Evolutionary conservation across 2,113 vertebrate species (phyloP), one percentile per base, ranked within the genome.

Genomic region (zebrafish (Danio rerio)): DNA sequence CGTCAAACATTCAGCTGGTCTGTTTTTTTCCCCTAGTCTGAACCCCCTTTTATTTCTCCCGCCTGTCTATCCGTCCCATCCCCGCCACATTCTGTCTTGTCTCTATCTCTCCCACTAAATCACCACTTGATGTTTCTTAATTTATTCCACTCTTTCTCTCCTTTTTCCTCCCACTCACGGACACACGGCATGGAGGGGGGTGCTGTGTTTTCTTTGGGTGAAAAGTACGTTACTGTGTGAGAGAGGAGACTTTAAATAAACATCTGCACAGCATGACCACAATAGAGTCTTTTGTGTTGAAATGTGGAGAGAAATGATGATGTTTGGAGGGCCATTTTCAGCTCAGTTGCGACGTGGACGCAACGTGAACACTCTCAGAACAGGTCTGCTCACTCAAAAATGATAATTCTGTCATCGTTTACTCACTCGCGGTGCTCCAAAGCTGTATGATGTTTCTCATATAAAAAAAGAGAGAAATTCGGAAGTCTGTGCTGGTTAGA

Each of bases 171-270:
- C 59, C 49, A 12, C 80, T 45, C 70, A 50, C 40, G 68, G 78
- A 81, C 77, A 72, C 58, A 78, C 66, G 7, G n/a, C 5, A 8
- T 42, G 15, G 66, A 65, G 21, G 21, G 47, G 72, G 65, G 61
- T 15, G 61, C 15, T 79, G 20, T 84, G 82, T 86, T 84, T 73
- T 86, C 53, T 78, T 93, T 95, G 92, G 92, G 91, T 92, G 86
- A 88, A 90, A 93, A 88, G 88, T 88, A 84, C 83, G 80, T 92
- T 92, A 91, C 88, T 90, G 85, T 87, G 81, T 42, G 83, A 77
- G 79, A 92, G 93, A 90, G 87, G 91, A 94, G 90, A 93, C 92
- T 93, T 94, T 94, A 90, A 89, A 93, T 94, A 94, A 94, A 95
- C 92, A 94, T 93, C 91, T 93, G 91, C 89, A 92, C 88, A 90